phyloP scores from a whole-genome alignment of 2,797 vertebrate genomes.

The Monodelphis domestica region DNA sequence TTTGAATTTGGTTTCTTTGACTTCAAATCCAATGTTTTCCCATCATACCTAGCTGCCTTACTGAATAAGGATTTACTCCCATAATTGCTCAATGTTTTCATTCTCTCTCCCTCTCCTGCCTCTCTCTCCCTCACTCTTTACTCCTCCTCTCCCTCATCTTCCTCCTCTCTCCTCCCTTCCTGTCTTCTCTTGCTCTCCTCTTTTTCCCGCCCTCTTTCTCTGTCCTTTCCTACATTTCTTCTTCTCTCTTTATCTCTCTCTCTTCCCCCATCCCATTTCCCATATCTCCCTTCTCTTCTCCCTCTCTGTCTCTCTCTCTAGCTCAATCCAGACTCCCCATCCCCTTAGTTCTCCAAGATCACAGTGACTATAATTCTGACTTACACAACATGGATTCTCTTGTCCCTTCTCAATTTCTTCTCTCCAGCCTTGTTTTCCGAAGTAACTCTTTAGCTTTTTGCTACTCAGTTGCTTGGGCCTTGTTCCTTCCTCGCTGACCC shows the following conservation, averaged over 20 bases:
- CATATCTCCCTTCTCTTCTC: background rate
- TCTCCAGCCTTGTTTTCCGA: background rate
- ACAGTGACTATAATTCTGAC: background rate
- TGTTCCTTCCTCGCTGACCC: background rate
- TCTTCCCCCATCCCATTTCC: too few relatives aligned
- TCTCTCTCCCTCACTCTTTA: background rate
- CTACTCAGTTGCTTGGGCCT: background rate
- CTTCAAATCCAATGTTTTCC: background rate
- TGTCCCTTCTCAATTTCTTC: background rate
- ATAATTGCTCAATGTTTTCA: background rate
- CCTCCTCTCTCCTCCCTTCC: too few relatives aligned
- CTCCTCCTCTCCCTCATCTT: background rate
- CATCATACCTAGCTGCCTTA: background rate
- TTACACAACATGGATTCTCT: background rate
- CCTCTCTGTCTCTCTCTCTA: background rate
- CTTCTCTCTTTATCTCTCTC: background rate
- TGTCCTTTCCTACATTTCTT: background rate
- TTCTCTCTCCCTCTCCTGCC: background rate
- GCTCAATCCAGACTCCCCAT: background rate
- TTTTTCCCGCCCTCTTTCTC: background rate
- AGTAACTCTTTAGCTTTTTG: background rate
- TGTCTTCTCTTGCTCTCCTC: too few relatives aligned
- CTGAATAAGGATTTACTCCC: background rate
- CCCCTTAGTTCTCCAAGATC: background rate
- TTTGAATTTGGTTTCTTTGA: background rate